Evolutionary conservation across 2,113 vertebrate species (phyloP), one percentile per base, ranked within the genome.

Genomic region (Sylvicapra grimmia): DNA sequence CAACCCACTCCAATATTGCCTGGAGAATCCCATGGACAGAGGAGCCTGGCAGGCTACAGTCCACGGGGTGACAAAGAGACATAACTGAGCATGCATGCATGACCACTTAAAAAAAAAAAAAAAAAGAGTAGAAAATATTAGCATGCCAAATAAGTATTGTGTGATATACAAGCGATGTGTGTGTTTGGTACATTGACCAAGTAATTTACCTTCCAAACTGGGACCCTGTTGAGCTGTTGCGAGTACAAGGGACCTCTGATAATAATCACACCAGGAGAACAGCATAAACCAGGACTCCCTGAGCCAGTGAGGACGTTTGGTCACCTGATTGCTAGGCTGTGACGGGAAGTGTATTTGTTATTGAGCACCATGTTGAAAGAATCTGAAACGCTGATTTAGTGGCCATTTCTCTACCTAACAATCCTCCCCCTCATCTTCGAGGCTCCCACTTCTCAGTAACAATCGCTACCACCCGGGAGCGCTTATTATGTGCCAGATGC

Each of bases 401-500:
- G 33, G 21, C 58, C 33, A 12, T 80, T 79, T 53, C 8, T 18
- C 51, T 85, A 3, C 53, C 59, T 40, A 2, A 84, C 2, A 3
- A 23, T 21, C n/a, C 16, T 58, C 21, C 8, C 33, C 13, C 2
- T 21, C 47, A 14, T 31, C 80, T 75, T 54, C 49, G 16, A 18
- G 1, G 49, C 13, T 14, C 11, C 23, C 12, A 10, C 18, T 44
- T 56, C 58, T 83, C 14, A 14, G 54, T 27, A 51, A 53, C 12
- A 5, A 51, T 16, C 0, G 23, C 77, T 33, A 6, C 63, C 54
- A 29, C 25, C 16, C 4, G 11, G 2, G 14, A 49, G 31, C 0
- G 0, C 23, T 36, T n/a, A 33, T 1, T 18, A 5, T 44, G 33
- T n/a, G 10, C 29, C 15, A 8, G 47, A 56, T 2, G 0, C 33